phyloP scores from a whole-genome alignment of 1,140 invertebrate genomes.

The Piezodorus guildinii region DNA sequence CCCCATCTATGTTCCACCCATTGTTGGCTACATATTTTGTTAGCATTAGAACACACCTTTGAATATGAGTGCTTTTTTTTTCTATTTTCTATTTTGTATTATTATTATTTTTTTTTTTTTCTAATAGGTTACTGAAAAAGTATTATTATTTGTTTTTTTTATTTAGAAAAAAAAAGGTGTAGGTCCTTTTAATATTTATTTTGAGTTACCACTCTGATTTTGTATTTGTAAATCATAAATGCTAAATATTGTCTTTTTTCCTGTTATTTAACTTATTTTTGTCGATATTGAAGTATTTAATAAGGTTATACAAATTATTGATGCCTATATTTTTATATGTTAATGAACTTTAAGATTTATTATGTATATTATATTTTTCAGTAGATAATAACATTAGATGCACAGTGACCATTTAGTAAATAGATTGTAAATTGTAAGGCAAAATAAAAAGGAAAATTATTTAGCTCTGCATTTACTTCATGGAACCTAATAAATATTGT shows the following conservation, averaged over 20 bases:
- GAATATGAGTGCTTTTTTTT: neutral
- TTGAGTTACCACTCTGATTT: constrained; percentile 8
- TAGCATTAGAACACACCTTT: too few species aligned
- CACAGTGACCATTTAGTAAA: constrained; percentile 17
- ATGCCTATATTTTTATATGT: constrained; percentile 13
- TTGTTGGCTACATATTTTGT: too few species aligned
- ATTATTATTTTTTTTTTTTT: constrained; percentile 1
- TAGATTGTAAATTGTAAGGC: constrained; percentile 17
- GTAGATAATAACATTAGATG: constrained; percentile 5
- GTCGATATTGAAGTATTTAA: constrained; percentile 6
- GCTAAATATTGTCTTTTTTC: neutral
- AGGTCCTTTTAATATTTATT: constrained; percentile 1
- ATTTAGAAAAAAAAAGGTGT: constrained; percentile 14
- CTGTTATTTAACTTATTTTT: neutral
- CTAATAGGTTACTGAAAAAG: neutral
- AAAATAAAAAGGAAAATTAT: constrained; percentile 10
- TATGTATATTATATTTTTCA: neutral
- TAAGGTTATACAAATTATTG: neutral
- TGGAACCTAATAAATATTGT: too few species aligned
- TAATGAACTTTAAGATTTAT: constrained; percentile 2
- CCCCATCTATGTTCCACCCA: too few species aligned
- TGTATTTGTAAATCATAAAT: neutral
- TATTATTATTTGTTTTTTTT: constrained; percentile 10
- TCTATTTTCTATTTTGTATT: neutral
- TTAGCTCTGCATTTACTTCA: too few species aligned